Evolutionary conservation across 2,888 invertebrate species (phyloP), one percentile per base, ranked within the genome.

Genomic region (Margaritifera margaritifera): DNA sequence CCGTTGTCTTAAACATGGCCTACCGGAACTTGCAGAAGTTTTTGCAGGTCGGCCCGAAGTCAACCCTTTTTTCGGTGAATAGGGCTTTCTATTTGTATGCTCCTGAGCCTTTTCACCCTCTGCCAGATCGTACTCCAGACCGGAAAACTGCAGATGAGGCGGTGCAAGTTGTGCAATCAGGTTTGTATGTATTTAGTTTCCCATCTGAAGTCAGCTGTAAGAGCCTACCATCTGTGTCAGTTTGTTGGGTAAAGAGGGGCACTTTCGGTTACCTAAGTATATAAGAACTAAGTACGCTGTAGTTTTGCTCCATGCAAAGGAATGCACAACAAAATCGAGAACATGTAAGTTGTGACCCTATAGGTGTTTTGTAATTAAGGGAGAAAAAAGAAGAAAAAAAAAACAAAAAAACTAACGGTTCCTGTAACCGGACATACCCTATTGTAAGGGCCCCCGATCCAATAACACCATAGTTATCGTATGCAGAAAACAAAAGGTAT

Each of bases 41-140:
- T n/a, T 60, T 66, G 58, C 64, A 69, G 60, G 22, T 62, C 18
- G 54, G 63, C 6, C 51, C 54, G 19, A 59, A 62, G 22, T 57
- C 63, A 3, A 59, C 54, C 24, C n/a, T 64, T 27, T 62, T 22
- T 22, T 27, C 50, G 56, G 50, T 68, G 6, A 58, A 57, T 4
- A 51, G 76, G 18, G 66, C 71, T n/a, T 76, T 71, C 65, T 95
- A 93, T 88, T 94, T 95, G 0, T 95, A 96, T 86, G 93, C 93
- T 24, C 93, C 93, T 74, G 95, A 96, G 89, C 93, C 96, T 57
- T 93, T 95, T 59, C 95, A 96, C 90, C 95, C 95, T n/a, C 92
- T 93, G 51, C 82, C 84, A 4, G 92, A 93, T 77, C 93, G 93
- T 74, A 92, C 93, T 71, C 95, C 96, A 0, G 93, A 93, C 61